Evolutionary conservation across 2,113 vertebrate genomes (phyloP).

Genomic region (Catharus bicknelli): DNA sequence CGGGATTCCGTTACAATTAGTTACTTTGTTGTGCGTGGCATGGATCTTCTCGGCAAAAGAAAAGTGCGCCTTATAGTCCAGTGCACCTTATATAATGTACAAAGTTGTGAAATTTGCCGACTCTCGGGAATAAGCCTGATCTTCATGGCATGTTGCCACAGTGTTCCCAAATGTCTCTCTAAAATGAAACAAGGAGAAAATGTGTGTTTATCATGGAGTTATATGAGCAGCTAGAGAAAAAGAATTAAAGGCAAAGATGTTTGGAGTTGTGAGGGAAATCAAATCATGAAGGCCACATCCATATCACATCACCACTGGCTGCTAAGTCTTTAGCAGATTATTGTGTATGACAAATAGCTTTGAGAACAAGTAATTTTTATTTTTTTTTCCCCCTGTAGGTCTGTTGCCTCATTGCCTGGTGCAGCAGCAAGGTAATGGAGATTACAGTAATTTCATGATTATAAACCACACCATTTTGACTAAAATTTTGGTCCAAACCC

Average conservation of each 20-base stretch:
- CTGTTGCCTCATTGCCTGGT: background rate
- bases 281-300: conserved; percentile 8
- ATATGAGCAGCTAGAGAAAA: background rate
- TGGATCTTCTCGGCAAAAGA: too few relatives aligned
- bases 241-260: background rate
- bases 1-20: too few relatives aligned
- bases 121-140: background rate
- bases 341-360: background rate
- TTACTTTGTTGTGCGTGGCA: too few relatives aligned
- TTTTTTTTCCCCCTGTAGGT: background rate
- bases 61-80: too few relatives aligned
- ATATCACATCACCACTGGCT: background rate
- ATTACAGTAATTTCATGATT: background rate
- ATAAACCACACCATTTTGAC: too few relatives aligned
- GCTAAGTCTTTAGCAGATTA: background rate
- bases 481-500: too few relatives aligned
- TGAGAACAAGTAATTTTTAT: background rate
- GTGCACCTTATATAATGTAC: too few relatives aligned
- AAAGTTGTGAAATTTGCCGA: too few relatives aligned
- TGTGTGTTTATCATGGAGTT: background rate
- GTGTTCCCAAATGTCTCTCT: background rate
- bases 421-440: background rate
- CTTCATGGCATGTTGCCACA: background rate
- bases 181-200: background rate
- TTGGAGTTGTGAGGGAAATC: background rate